Percentiles rank a stretch among this genome's conserved stretches.
phyloP scores from a whole-genome alignment of 2,888 invertebrate genomes.

The Eupeodes latifasciatus region DNA sequence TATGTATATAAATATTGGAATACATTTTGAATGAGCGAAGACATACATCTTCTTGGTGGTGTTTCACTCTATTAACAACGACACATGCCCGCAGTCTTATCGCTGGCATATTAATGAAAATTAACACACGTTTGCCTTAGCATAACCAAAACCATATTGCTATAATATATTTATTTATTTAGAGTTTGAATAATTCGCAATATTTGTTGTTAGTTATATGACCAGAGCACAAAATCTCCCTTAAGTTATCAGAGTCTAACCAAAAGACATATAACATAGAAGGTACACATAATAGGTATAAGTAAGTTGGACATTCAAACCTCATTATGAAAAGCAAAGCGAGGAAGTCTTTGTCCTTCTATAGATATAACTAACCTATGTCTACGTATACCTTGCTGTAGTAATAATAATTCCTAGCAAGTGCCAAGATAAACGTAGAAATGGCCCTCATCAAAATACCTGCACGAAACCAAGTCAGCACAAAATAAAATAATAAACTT shows the following conservation, averaged over 20 bases:
- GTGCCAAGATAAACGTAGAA: conserved; percentile 20
- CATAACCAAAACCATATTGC: conserved; percentile 8
- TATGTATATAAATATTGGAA: neutral
- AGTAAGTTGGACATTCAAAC: conserved; percentile 1
- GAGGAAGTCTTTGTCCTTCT: too few species aligned
- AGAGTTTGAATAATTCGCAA: neutral
- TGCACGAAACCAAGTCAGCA: conserved; percentile 13
- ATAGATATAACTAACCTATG: too few species aligned
- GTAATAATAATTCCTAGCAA: neutral
- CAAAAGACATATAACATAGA: too few species aligned
- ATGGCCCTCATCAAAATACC: conserved; percentile 34
- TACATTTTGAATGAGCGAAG: conserved; percentile 15
- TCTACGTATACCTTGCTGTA: neutral
- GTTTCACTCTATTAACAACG: conserved; percentile 33
- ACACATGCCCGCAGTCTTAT: conserved; percentile 18
- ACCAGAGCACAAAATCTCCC: neutral
- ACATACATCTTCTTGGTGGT: conserved; percentile 1
- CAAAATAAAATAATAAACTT: conserved; percentile 54
- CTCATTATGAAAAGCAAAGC: neutral
- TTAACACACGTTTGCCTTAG: conserved; percentile 20
- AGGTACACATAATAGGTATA: too few species aligned
- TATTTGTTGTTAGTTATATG: conserved; percentile 10
- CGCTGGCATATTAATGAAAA: conserved; percentile 23
- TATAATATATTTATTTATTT: neutral
- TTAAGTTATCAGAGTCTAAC: neutral